A percentile compares a stretch with the other conserved stretches of the same genome.
These are phyloP conservation scores for Urocitellus parryii DNA, from an alignment of 2,113 vertebrate species.

Conservation along the genomic window DNA sequence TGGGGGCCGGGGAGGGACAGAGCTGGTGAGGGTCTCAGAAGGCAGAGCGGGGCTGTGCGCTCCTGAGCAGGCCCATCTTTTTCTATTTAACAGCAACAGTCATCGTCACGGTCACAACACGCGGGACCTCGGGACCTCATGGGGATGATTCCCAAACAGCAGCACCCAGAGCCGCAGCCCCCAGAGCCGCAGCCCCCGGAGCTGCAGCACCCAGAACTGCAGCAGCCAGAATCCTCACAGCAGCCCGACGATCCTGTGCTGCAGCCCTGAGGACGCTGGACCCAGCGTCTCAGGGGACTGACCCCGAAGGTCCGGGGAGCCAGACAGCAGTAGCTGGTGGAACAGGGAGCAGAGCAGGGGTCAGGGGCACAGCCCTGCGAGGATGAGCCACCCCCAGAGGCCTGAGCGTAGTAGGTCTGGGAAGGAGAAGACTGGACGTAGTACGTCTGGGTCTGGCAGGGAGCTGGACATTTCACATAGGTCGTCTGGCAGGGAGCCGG, in stretches of 20 bases:
- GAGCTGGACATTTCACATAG: conserved; percentile 55
- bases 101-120: conserved; percentile 66
- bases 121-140: conserved; percentile 79
- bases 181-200: neutral
- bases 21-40: neutral
- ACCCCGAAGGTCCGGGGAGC: conserved; percentile 79
- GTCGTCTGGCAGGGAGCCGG: conserved; percentile 8
- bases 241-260: conserved; percentile 43
- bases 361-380: conserved; percentile 6
- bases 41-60: too few species aligned
- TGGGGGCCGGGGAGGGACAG: neutral
- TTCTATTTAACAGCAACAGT: conserved; percentile 72
- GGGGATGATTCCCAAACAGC: conserved; percentile 82
- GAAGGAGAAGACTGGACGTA: conserved; percentile 57
- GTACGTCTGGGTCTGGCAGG: conserved; percentile 53
- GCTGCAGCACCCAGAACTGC: conserved; percentile 12
- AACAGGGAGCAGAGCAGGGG: conserved; percentile 74
- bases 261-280: conserved; percentile 72
- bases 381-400: conserved; percentile 7
- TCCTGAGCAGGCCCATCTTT: neutral
- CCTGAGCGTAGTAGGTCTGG: conserved; percentile 63
- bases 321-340: conserved; percentile 74
- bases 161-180: conserved; percentile 3
- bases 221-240: conserved; percentile 65
- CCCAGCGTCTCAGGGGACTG: conserved; percentile 80